Evolutionary conservation across 2,797 vertebrate genomes (phyloP).

Genomic region (Platyrinchus mystaceus): DNA sequence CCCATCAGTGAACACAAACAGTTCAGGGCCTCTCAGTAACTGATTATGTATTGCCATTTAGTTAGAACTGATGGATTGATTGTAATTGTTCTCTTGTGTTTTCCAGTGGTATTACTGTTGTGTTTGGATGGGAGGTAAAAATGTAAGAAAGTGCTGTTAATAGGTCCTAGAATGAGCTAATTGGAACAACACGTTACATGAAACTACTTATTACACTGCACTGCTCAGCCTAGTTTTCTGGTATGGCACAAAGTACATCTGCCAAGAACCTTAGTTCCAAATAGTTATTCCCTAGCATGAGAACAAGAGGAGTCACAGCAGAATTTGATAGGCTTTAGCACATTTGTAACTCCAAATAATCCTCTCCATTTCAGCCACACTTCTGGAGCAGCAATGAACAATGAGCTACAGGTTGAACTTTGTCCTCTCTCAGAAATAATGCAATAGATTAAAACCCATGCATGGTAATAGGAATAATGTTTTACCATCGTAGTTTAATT

Average conservation of each 20-base stretch:
- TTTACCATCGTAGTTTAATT: background rate
- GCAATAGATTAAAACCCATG: background rate
- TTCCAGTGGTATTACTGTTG: background rate
- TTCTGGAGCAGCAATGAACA: background rate
- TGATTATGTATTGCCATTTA: background rate
- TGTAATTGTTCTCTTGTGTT: background rate
- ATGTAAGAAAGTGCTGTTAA: constrained; percentile 7
- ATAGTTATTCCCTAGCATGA: background rate
- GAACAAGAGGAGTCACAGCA: background rate
- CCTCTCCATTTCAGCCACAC: background rate
- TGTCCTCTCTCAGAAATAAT: background rate
- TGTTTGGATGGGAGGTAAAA: constrained; percentile 20
- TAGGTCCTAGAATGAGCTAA: background rate
- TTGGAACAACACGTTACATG: background rate
- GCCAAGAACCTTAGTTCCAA: background rate
- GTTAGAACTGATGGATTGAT: background rate
- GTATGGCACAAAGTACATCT: background rate
- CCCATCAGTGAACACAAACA: background rate
- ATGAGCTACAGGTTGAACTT: background rate
- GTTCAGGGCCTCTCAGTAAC: background rate
- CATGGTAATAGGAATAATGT: background rate
- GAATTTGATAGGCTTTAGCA: background rate
- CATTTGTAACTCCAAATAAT: background rate
- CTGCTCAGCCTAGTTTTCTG: constrained; percentile 20
- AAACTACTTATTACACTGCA: background rate